A percentile compares a stretch with the other conserved stretches of the same genome.
phyloP scores from a whole-genome alignment of 2,797 vertebrate species.

The Lepidocolaptes lacrymiger region DNA sequence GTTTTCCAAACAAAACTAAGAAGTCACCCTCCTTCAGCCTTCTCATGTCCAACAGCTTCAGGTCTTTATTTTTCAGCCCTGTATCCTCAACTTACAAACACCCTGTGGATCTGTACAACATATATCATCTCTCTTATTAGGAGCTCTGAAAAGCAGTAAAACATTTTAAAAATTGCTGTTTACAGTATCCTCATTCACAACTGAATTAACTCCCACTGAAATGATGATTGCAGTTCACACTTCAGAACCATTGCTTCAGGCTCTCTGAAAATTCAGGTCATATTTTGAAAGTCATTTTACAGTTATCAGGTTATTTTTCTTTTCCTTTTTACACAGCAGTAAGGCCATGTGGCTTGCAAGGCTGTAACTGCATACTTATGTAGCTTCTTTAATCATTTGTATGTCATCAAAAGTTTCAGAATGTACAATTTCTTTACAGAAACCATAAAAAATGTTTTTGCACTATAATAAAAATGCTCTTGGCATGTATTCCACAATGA shows the following conservation, averaged over 20 bases:
- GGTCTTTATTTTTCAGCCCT: not conserved
- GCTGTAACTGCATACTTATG: not conserved
- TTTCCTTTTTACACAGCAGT: not conserved
- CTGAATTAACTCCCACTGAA: slow-evolving; percentile 2
- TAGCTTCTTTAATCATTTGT: not conserved
- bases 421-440: not conserved
- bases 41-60: not conserved
- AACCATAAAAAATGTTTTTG: not conserved
- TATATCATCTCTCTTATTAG: not conserved
- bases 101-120: not conserved
- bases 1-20: not conserved
- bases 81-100: not conserved
- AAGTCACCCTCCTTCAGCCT: not conserved
- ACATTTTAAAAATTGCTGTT: not conserved
- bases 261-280: not conserved
- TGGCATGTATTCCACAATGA: not conserved
- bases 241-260: not conserved
- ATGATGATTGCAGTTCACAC: not conserved
- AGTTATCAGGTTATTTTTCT: not conserved
- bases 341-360: not conserved
- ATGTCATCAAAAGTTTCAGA: not conserved
- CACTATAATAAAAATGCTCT: not conserved
- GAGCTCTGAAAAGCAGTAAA: not conserved
- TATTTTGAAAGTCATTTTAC: slow-evolving; percentile 7
- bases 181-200: not conserved